Conservation (phyloP, 1,140 invertebrate species). For the Helicoverpa armigera region DNA sequence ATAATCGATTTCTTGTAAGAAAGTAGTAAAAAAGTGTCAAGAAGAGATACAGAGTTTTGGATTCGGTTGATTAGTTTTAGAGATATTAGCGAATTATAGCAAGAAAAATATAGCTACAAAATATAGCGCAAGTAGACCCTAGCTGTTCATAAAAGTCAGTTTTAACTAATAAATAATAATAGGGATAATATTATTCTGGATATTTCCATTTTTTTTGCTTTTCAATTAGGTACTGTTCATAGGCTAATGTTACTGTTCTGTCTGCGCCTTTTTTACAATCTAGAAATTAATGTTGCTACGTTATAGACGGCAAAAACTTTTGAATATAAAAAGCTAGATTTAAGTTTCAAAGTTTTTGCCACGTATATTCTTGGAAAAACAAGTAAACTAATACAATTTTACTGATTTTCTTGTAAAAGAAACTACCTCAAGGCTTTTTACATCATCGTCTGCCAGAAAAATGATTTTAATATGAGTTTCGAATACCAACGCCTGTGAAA, state of each 20-base stretch:
- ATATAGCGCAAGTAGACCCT: too few relatives aligned
- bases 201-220: neutral
- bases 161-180: too few relatives aligned
- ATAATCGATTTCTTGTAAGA: too few relatives aligned
- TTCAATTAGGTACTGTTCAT: neutral
- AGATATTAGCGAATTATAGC: too few relatives aligned
- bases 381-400: conserved; percentile 7
- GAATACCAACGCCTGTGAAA: conserved; percentile 9
- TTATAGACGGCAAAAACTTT: conserved; percentile 16
- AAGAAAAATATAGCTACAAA: too few relatives aligned
- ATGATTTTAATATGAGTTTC: conserved; percentile 38
- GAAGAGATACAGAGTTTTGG: too few relatives aligned
- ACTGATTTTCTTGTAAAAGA: conserved; percentile 15
- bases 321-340: conserved; percentile 9
- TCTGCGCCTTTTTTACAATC: neutral
- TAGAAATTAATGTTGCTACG: neutral
- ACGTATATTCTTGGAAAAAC: neutral
- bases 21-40: too few relatives aligned
- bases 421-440: neutral
- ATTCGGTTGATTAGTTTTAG: too few relatives aligned
- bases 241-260: neutral
- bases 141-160: too few relatives aligned
- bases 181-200: too few relatives aligned
- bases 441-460: neutral
- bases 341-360: conserved; percentile 11